A percentile compares a stretch with the other conserved stretches of the same genome.
Conservation (phyloP, 2,888 invertebrate species). For the Agrenia bidenticulata region DNA sequence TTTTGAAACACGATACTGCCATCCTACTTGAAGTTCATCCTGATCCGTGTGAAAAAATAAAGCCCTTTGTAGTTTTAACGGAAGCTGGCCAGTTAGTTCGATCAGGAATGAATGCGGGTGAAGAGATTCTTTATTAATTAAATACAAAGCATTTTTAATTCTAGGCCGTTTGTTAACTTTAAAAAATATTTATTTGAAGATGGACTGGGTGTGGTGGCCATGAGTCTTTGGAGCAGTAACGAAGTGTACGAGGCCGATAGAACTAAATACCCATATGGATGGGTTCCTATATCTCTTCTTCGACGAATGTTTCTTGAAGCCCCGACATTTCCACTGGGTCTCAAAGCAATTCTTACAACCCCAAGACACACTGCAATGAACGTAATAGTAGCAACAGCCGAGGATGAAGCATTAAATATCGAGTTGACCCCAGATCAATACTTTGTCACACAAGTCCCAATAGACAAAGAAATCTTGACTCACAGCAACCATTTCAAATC, state of each 20-base stretch:
- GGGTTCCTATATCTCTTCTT: slow-evolving; percentile 34
- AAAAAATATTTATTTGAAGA: slow-evolving; percentile 18
- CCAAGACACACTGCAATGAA: slow-evolving; percentile 37
- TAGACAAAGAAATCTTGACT: slow-evolving; percentile 30
- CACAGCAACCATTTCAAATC: slow-evolving; percentile 47
- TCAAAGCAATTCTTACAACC: slow-evolving; percentile 27
- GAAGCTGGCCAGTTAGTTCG: slow-evolving; percentile 42
- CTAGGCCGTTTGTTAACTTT: background rate
- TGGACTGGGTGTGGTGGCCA: slow-evolving; percentile 37
- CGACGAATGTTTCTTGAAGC: slow-evolving; percentile 43
- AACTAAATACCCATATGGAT: slow-evolving; percentile 26
- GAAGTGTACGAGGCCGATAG: slow-evolving; percentile 20
- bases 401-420: slow-evolving; percentile 42
- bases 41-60: slow-evolving; percentile 38
- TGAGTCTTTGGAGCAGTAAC: slow-evolving; percentile 34
- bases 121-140: background rate
- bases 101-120: slow-evolving; percentile 39
- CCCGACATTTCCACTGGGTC: slow-evolving; percentile 39
- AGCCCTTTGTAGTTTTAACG: slow-evolving; percentile 38
- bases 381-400: slow-evolving; percentile 37
- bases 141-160: background rate
- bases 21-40: slow-evolving; percentile 44
- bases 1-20: slow-evolving; percentile 36
- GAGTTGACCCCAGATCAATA: slow-evolving; percentile 32
- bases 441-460: slow-evolving; percentile 32